Evolutionary conservation across 2,888 invertebrate species (phyloP), one percentile per base, ranked within the genome.

Genomic region (Hemicrepidius hirtus): DNA sequence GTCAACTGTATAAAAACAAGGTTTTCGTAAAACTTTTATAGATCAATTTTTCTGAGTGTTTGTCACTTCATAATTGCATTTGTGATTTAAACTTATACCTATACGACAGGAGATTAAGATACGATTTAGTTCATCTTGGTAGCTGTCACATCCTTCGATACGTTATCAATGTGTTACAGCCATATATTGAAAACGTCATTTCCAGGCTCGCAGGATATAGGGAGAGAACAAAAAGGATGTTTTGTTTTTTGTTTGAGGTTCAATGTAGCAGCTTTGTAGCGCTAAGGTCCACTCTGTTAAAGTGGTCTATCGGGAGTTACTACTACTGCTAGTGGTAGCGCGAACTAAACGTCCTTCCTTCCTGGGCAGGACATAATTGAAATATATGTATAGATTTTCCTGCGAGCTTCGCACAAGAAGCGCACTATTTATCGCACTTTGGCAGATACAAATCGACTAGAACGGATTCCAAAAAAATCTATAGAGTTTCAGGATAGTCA

Each of bases 271-370:
- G 28, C 41, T 62, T 37, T 63, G 53, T 40, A 41, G 24, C 71
- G 66, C 75, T 62, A 65, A 76, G 73, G 77, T 75, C 78, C 78
- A 79, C 78, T 78, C 71, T 71, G 73, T 68, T 79, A 71, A 77
- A 80, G 80, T 79, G 75, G 79, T 77, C 80, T 74, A 77, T 65
- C 46, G 79, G 76, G 77, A 79, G 76, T 74, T 74, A 40, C 40
- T 69, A 40, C 40, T 69, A 67, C 68, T 46, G 65, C 55, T 63
- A 67, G 57, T 16, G 40, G 60, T 49, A 59, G 55, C 64, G 46
- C 28, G 60, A 68, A 68, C 62, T 71, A 37, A 18, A 32, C 55
- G 44, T 44, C 67, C 18, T 57, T 55, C 62, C 67, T 69, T 69
- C 69, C 69, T 62, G 44, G 40, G 10, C 55, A 44, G 24, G 69